Percentiles rank a stretch among this genome's conserved stretches.
Evolutionary conservation across 64 coral and sea anemone species (phyloP).

Genomic region (Platygyra sinensis): DNA sequence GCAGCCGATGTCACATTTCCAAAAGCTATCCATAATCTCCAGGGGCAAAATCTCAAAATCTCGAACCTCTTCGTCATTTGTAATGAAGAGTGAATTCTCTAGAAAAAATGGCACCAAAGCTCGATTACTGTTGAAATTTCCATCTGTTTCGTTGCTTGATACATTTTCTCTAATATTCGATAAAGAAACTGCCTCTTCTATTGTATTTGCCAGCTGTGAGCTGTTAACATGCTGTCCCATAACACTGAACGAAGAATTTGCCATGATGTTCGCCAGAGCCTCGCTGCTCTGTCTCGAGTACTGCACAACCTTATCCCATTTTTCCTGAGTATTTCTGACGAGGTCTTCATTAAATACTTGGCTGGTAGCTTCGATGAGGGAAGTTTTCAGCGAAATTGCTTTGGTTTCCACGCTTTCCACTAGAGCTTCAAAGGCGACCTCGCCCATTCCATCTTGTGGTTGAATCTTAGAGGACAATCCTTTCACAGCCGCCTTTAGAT

Average conservation of each 20-base stretch:
- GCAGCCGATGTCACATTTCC: constrained; percentile 42
- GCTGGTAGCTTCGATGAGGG: constrained; percentile 34
- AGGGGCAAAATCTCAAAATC: constrained; percentile 35
- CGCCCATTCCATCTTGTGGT: not conserved
- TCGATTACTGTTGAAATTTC: not conserved
- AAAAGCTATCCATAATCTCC: constrained; percentile 25
- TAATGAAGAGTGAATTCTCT: not conserved
- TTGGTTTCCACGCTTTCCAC: constrained; percentile 60
- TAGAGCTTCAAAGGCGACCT: constrained; percentile 1
- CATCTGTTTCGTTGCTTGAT: not conserved
- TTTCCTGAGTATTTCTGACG: constrained; percentile 35
- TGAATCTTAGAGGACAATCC: constrained; percentile 48
- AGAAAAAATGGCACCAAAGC: not conserved
- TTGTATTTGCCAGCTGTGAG: not conserved
- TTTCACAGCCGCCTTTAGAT: constrained; percentile 69
- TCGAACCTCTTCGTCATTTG: not conserved
- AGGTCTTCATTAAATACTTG: constrained; percentile 56
- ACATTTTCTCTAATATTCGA: not conserved
- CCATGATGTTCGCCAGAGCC: constrained; percentile 30
- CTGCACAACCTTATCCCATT: constrained; percentile 30
- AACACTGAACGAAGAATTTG: not conserved
- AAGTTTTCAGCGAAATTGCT: constrained; percentile 50
- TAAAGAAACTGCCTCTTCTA: not conserved
- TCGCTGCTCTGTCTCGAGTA: constrained; percentile 35
- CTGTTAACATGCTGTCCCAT: not conserved